Base-by-base conservation (phyloP, 2,113 vertebrate species). In the Glaucidium brasilianum region DNA sequence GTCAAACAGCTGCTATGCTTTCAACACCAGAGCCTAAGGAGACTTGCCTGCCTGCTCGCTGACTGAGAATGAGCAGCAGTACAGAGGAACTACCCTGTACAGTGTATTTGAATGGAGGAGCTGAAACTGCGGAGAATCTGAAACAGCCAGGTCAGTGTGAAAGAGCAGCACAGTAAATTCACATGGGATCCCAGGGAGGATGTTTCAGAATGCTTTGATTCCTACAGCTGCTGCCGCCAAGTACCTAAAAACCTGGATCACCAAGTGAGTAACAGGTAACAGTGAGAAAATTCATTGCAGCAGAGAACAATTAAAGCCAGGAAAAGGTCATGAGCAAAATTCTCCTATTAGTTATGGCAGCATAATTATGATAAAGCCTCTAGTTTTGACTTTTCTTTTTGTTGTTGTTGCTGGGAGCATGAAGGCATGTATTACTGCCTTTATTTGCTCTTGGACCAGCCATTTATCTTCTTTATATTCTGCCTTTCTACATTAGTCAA, bases 61-160 rank as follows among this genome's bases (percentile, higher is more conserved):
- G 50, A 18, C 22, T 15, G 20, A 27, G 2, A n/a, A 10, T 12
- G 27, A 58, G 47, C 2, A 5, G 43, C 15, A 59, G 32, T 8
- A n/a, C 45, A n/a, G 25, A 13, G 27, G n/a, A 8, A 50, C 32
- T 49, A n/a, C 21, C 34, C 20, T 15, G 56, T 37, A 30, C 25
- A 0, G 11, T 9, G 9, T 20, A 1, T 15, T 1, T 20, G 49
- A 75, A 47, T 2, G 10, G 50, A 3, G 4, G 25, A 11, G 8
- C 34, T 45, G 37, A 62, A 71, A 52, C 41, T 23, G 30, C 4
- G 1, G 39, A 47, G 59, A 63, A 41, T 6, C 30, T 80, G 39
- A 45, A 50, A 78, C 87, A 67, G 50, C 30, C 13, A 43, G 22
- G 58, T 20, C n/a, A 32, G 32, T 12, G 21, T 19, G 55, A 39